Base-by-base conservation (phyloP, 2,113 vertebrate species). In the Otus sunia region DNA sequence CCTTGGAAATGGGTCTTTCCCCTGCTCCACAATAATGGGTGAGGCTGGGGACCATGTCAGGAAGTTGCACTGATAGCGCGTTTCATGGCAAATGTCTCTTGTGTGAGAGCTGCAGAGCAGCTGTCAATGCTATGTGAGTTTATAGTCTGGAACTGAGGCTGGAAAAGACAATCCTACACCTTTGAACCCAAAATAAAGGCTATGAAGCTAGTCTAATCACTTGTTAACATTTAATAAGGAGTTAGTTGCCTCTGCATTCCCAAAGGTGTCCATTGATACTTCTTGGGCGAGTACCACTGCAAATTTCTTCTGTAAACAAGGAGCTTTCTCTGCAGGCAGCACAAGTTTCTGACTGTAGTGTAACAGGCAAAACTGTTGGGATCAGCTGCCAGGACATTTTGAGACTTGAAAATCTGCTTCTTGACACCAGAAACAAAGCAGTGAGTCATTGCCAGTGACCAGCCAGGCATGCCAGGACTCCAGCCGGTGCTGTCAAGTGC, bases 401-500 rank as follows among this genome's bases (percentile, higher is more conserved):
- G 37, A 73, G 53, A 49, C 37, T 64, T 90, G 50, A 74, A 88
- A 84, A 59, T 84, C 27, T 83, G 53, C 91, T 92, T 82, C 41
- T 83, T 80, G 58, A 77, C 67, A 67, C 26, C 25, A 55, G 77
- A 79, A 66, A 30, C 10, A 60, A 81, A 69, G 53, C 0, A 3
- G 30, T 66, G 74, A 74, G 55, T 77, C 78, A 15, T 4, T 66
- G 75, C 66, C 39, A 56, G 75, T 34, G 78, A 14, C 75, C 39
- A 66, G n/a, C n/a, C 39, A 36, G 76, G 26, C 45, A 3, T 1
- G 12, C 67, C 32, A 22, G 59, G 43, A 8, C 49, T 69, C 36
- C 62, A 26, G 72, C n/a, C 4, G 0, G 29, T 0, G 0, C 83
- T 66, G 59, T 11, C 27, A 20, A 22, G 47, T 3, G 30, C 2